Evolutionary conservation across 2,113 vertebrate genomes (phyloP), one percentile per base, ranked within the genome.

Genomic region (Hepsetus odoe): DNA sequence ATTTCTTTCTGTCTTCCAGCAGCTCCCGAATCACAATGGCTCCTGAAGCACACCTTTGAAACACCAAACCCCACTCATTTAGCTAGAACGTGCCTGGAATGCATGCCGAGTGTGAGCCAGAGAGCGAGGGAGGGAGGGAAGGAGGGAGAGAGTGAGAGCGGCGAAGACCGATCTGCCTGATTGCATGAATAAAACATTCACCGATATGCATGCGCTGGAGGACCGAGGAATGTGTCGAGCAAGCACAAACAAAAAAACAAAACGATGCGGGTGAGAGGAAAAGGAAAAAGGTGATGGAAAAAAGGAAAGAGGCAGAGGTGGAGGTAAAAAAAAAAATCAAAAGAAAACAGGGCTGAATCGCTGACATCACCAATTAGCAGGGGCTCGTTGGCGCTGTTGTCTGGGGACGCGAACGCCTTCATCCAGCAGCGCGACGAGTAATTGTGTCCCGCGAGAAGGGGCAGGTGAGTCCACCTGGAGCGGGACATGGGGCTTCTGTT

Each of bases 391-490:
- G 44, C 1, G 44, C 77, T 81, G 83, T 84, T 84, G 58, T 87
- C 88, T 87, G 82, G 90, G 92, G 83, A 83, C 62, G 66, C 69
- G 82, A 70, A 71, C 18, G 72, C 81, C 82, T 84, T 91, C 86
- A 86, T 85, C 87, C 87, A 83, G 81, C 88, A 81, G 85, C 78
- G 33, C 82, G 88, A 59, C 53, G 83, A 89, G 83, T 94, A 95
- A 96, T 94, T 94, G 90, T 82, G 74, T 90, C 96, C 92, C 93
- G 33, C 67, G 94, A 92, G 96, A 92, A 87, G 56, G 85, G 84
- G 70, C 58, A 90, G 89, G 82, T 87, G 85, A 86, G 49, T 76
- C 16, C 79, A 92, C 86, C 89, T 84, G 12, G 76, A 93, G 91
- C 38, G 2, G 44, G 53, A 90, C 69, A 74, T n/a, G 70, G 70